Conservation (phyloP, 2,888 invertebrate species). For the Folsomia candida region DNA sequence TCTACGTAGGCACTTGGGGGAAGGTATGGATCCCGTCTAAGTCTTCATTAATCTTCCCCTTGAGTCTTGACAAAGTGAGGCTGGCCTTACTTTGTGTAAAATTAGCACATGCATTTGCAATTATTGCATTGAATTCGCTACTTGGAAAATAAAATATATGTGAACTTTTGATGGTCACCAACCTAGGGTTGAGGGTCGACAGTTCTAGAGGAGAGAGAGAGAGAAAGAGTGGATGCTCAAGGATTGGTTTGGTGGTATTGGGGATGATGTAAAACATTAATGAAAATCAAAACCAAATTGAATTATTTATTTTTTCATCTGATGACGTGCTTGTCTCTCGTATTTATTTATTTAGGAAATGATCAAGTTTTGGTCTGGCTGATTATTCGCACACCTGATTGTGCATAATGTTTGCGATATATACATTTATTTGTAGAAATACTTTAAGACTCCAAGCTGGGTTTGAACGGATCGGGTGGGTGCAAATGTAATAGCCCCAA, state of each 20-base stretch:
- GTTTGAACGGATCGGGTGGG: too few relatives aligned
- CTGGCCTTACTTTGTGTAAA: background rate
- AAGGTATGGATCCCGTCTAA: background rate
- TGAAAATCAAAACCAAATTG: background rate
- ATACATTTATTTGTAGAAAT: too few relatives aligned
- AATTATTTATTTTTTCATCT: background rate
- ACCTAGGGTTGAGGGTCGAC: background rate
- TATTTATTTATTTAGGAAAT: background rate
- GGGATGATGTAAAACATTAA: too few relatives aligned
- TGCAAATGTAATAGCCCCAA: too few relatives aligned
- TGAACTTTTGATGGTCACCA: conserved; percentile 27
- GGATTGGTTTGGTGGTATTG: background rate
- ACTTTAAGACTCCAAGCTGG: too few relatives aligned
- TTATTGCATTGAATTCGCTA: background rate
- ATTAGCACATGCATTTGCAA: conserved; percentile 10
- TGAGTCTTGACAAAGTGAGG: conserved; percentile 5
- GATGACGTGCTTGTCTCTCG: background rate
- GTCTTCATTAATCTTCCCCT: conserved; percentile 7
- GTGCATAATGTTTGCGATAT: too few relatives aligned
- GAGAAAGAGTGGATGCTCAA: conserved; percentile 2
- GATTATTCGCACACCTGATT: too few relatives aligned
- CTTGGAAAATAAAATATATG: conserved; percentile 8
- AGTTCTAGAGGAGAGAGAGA: too few relatives aligned
- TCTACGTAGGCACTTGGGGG: background rate
- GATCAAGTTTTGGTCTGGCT: background rate